phyloP scores from a whole-genome alignment of 2,797 vertebrate species.

The Taenioides sp. region DNA sequence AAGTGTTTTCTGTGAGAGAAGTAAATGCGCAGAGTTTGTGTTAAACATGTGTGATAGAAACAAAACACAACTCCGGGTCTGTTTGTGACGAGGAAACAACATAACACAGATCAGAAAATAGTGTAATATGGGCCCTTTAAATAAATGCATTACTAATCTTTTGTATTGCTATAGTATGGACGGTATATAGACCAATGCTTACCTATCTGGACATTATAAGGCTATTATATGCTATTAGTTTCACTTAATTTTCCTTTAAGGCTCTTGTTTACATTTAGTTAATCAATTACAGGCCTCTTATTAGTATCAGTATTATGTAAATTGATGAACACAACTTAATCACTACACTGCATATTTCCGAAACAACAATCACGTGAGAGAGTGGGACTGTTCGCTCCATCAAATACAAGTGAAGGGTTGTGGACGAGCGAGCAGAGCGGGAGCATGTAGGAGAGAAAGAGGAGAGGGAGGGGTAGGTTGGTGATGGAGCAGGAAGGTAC shows the following conservation, averaged over 20 bases:
- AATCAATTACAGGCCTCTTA: too few relatives aligned
- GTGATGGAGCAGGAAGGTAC: slow-evolving; percentile 60
- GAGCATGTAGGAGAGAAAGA: slow-evolving; percentile 38
- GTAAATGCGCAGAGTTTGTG: too few relatives aligned
- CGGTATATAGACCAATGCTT: neutral
- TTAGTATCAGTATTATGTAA: neutral
- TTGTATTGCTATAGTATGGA: neutral
- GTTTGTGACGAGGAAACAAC: too few relatives aligned
- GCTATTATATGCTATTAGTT: neutral
- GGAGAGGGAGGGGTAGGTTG: slow-evolving; percentile 5
- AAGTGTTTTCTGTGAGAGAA: too few relatives aligned
- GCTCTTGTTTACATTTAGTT: neutral
- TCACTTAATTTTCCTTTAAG: slow-evolving; percentile 1
- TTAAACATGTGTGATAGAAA: too few relatives aligned
- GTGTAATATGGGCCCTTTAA: too few relatives aligned
- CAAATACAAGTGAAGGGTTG: slow-evolving; percentile 32
- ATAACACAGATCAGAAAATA: too few relatives aligned
- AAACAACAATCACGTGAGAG: slow-evolving; percentile 33
- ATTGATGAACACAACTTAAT: neutral
- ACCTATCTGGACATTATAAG: neutral
- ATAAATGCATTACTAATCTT: too few relatives aligned
- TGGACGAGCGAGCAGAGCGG: slow-evolving; percentile 52
- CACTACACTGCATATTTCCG: slow-evolving; percentile 19
- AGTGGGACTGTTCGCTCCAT: slow-evolving; percentile 18
- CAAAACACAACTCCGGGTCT: too few relatives aligned